phyloP scores from a whole-genome alignment of 2,113 vertebrate genomes.

The Xerus inauris region DNA sequence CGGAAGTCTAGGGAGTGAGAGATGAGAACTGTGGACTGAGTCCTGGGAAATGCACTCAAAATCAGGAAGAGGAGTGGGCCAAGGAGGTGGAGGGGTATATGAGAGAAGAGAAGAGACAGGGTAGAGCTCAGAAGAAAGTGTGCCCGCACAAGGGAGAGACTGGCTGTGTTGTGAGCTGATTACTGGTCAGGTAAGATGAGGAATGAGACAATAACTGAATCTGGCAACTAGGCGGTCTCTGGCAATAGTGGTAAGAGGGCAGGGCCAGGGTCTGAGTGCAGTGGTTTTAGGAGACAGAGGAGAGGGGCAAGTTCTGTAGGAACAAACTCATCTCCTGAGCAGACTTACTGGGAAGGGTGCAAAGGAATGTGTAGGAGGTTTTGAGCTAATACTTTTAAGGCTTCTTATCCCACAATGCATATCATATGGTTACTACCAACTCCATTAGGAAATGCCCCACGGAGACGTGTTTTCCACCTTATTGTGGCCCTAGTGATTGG shows the following conservation, averaged over 20 bases:
- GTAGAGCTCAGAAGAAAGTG: not conserved
- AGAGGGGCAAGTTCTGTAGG: not conserved
- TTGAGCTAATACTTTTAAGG: not conserved
- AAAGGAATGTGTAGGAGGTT: not conserved
- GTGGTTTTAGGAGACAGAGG: not conserved
- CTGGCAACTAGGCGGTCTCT: not conserved
- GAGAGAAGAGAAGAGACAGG: not conserved
- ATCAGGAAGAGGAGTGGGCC: not conserved
- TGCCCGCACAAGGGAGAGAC: not conserved
- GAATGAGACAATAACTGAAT: not conserved
- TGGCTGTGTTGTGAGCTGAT: not conserved
- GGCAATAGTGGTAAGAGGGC: not conserved
- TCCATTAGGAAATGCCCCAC: not conserved
- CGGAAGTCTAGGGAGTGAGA: not conserved
- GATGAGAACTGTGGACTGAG: not conserved
- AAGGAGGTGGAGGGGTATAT: not conserved
- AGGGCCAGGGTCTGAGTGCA: not conserved
- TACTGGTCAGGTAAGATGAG: not conserved
- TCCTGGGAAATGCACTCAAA: not conserved
- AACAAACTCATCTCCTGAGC: not conserved
- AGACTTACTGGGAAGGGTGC: not conserved
- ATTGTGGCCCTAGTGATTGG: not conserved
- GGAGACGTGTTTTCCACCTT: not conserved
- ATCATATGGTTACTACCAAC: not conserved
- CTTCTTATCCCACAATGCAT: not conserved